Base-by-base conservation (phyloP, 2,888 invertebrate species). In the Xylophagus ater region DNA sequence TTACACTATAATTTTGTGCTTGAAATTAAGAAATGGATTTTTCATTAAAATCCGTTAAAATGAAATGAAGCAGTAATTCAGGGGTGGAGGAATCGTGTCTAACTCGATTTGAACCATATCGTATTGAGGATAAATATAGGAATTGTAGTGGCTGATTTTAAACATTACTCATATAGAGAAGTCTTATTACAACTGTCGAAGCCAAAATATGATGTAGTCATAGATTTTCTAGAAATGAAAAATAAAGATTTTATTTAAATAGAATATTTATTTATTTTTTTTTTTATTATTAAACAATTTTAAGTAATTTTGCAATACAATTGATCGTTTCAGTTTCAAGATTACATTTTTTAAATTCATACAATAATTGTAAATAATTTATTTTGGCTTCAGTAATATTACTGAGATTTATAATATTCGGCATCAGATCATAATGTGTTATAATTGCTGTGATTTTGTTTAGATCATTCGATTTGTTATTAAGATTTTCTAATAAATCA, bases 341-440 rank as follows among this genome's bases (percentile, higher is more conserved):
- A 21, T 60, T 53, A 10, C 58, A 43, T 36, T 58, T 58, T 21
- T 54, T 55, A 17, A 63, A 53, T 42, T 62, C 60, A 36, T 51
- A 55, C 19, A 63, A 44, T 24, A 62, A 49, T 15, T 56, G 53
- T 25, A 61, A 42, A 41, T 57, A 62, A 43, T 60, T 62, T 2
- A 57, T 42, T 4, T 53, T 52, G n/a, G n/a, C n/a, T 1, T 52
- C 54, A 3, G 44, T 46, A 20, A 37, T 28, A 46, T 58, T 55
- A 17, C 60, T 49, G 23, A 54, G 49, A 44, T 53, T 58, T n/a
- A 62, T 41, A 21, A 60, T 43, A 45, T 63, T 59, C 10, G 62
- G 59, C 29, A 53, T 47, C 5, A 64, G 43, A 40, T 60, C 57
- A 43, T 57, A 58, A 42, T 54, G 61, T 18, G 57, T 56, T 25